Base-by-base conservation (phyloP, 2,888 invertebrate species). In the Sinopyrophorus schimmeli region DNA sequence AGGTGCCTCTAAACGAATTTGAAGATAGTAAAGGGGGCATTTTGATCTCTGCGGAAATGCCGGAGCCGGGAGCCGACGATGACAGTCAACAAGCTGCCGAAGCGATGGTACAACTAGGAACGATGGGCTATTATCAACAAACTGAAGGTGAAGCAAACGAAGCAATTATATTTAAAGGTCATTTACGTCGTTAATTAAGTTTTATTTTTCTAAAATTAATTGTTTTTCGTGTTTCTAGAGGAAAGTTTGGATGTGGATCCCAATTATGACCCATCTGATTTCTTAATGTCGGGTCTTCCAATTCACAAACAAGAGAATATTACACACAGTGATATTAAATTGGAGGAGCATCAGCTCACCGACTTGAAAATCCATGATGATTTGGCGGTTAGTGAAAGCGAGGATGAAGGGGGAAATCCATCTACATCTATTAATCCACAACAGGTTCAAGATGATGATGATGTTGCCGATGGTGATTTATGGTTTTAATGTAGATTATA, bases 181-280 rank as follows among this genome's bases (percentile, higher is more conserved):
- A 42, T 43, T 12, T 12, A 27, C 12, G 17, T n/a, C n/a, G n/a
- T n/a, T 35, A 17, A 17, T 47, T 20, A n/a, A 9, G 3, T n/a
- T 6, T 6, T 28, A 7, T 28, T 12, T 11, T 12, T 28, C 12
- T n/a, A 10, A 3, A 5, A 28, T 28, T 7, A n/a, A n/a, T n/a
- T n/a, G n/a, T n/a, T 17, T 43, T 40, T 53, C 44, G 39, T 39
- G 28, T 53, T 56, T 69, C 30, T 65, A 81, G 85, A 86, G 60
- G 86, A 86, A 67, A 84, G 84, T 47, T 81, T 86, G 76, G 86
- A 86, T 59, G 81, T 86, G 12, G 90, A 90, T 75, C 84, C 87
- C 0, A 87, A 84, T 65, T 92, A 92, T 71, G 92, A 92, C 74
- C 89, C 91, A 0, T 88, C 90, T 0, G 92, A 90, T 71, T 89